Evolutionary conservation across 2,113 vertebrate genomes (phyloP).

Genomic region (Podocnemis expansa): DNA sequence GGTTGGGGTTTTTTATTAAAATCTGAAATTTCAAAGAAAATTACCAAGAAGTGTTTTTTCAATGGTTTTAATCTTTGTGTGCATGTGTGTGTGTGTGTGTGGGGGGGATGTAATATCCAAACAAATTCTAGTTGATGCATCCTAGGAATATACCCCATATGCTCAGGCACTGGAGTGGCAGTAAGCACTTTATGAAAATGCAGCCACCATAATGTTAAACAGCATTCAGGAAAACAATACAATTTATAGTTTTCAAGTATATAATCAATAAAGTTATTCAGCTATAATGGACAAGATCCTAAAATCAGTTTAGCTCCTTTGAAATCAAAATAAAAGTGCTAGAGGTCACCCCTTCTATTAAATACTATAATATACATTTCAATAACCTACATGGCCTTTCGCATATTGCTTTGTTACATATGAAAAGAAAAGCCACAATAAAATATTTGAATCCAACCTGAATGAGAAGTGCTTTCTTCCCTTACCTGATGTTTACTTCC

Average conservation of each 20-base stretch:
- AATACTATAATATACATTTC: not conserved
- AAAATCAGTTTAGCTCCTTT: constrained; percentile 7
- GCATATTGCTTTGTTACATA: not conserved
- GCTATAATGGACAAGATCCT: not conserved
- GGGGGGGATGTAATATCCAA: not conserved
- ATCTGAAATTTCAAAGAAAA: not conserved
- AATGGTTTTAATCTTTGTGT: too few species aligned
- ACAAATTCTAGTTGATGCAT: not conserved
- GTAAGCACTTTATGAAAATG: not conserved
- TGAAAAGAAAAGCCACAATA: not conserved
- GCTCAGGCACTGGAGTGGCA: not conserved
- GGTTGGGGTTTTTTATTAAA: not conserved
- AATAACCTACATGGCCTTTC: constrained; percentile 35
- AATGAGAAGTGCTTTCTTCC: not conserved
- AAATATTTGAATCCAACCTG: constrained; percentile 28
- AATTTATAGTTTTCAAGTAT: constrained; percentile 24
- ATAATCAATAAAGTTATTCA: not conserved
- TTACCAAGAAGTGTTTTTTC: not conserved
- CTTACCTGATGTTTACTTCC: constrained; percentile 5
- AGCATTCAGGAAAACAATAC: not conserved
- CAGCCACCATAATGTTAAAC: not conserved
- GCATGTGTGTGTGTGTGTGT: too few species aligned
- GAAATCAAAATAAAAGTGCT: constrained; percentile 29
- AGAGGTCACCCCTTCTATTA: not conserved
- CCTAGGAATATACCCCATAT: not conserved